phyloP scores from a whole-genome alignment of 1,140 invertebrate genomes.

The Diorhabda carinulata region DNA sequence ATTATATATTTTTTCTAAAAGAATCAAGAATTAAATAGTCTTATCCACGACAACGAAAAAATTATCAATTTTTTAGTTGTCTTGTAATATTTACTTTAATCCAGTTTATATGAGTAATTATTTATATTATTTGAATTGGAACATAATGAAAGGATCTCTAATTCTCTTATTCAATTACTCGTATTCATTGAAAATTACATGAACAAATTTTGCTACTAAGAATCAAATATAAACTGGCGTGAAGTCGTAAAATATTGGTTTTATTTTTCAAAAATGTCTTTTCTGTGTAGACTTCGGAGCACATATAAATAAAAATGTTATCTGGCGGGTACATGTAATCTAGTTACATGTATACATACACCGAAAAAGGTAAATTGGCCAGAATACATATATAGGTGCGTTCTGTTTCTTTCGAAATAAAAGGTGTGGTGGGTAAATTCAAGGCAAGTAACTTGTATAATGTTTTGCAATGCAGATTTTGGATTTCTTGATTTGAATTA shows the following conservation, averaged over 20 bases:
- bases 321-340: background rate
- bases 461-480: background rate
- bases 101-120: no score
- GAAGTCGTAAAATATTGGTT: background rate
- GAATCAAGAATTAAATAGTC: no score
- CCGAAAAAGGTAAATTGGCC: background rate
- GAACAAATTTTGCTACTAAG: no score
- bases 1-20: no score
- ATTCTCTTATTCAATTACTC: no score
- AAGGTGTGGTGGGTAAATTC: background rate
- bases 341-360: background rate
- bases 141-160: no score
- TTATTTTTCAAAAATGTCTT: background rate
- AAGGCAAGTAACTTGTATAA: slow-evolving; percentile 1
- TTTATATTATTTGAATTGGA: no score
- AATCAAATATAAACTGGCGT: no score
- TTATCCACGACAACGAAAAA: no score
- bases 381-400: background rate
- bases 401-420: background rate
- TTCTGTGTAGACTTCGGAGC: background rate
- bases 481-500: background rate
- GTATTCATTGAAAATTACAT: no score
- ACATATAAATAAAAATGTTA: background rate
- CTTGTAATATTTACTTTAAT: no score
- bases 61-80: no score